A percentile compares a stretch with the other conserved stretches of the same genome.
Conservation (phyloP, 2,113 vertebrate species). For the Hippopotamus amphibius region DNA sequence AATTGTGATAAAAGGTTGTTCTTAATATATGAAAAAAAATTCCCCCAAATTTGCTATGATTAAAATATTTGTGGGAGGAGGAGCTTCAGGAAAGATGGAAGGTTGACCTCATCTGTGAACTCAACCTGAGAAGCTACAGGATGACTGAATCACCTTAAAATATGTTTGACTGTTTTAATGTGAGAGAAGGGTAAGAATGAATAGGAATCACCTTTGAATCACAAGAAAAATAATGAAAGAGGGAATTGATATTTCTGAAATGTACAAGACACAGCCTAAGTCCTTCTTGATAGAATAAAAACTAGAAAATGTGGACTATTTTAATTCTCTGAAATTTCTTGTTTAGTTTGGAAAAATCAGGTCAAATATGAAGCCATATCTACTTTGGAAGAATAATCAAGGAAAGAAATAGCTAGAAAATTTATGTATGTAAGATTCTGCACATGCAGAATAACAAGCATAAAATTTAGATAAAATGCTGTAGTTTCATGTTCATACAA, state of each 20-base stretch:
- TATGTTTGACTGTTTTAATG: background rate
- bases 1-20: background rate
- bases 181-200: background rate
- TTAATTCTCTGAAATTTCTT: background rate
- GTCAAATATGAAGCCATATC: background rate
- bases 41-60: background rate
- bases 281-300: background rate
- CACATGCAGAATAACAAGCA: background rate
- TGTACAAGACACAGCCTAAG: background rate
- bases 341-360: background rate
- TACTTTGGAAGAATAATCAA: background rate
- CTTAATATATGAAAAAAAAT: background rate
- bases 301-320: background rate
- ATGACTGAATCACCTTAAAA: background rate
- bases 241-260: background rate
- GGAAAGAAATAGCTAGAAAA: background rate
- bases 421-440: background rate
- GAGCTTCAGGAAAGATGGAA: background rate
- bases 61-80: background rate
- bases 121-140: background rate
- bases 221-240: background rate
- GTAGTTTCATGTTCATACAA: background rate
- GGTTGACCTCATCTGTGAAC: background rate
- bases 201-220: background rate
- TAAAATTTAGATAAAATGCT: slow-evolving; percentile 15